Evolutionary conservation across 2,888 invertebrate species (phyloP), one percentile per base, ranked within the genome.

Genomic region (Lithophane socia): DNA sequence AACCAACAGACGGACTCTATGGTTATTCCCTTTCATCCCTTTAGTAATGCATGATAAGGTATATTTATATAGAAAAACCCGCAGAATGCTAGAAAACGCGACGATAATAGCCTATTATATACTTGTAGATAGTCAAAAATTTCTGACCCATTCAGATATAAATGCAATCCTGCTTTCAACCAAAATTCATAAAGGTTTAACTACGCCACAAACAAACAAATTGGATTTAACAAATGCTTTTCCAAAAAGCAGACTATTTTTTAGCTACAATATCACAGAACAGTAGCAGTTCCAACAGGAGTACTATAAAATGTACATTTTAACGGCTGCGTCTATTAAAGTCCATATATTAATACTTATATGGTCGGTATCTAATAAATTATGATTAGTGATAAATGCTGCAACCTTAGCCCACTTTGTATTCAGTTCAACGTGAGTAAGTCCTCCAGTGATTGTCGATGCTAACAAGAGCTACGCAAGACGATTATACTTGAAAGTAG

Each of bases 351-450:
- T 68, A 44, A 76, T 74, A 79, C 75, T 75, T 86, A 86, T 77
- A 79, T 78, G 81, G 84, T 72, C 24, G 18, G 73, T 86, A 74
- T 75, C 75, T 78, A 86, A 88, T 87, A 88, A 87, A 87, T 86
- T 83, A 88, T 88, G 76, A 87, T 88, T 83, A 88, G 77, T 79
- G 64, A 75, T 87, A 86, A 85, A 87, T 87, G 73, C 16, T 84
- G 18, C 73, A 88, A 65, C 87, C 87, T 87, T 88, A 78, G 77
- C 80, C 75, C 47, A 84, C 72, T 84, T 87, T 68, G 77, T 81
- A 86, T 82, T 78, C 75, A 86, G 79, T 79, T 56, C 75, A 70
- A 73, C 63, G 63, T 63, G 54, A 56, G 42, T 70, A 61, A 54
- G 67, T 37, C 49, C 3, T 69, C 73, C 52, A 78, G 42, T 80